Evolutionary conservation across 1,140 invertebrate genomes (phyloP).

Genomic region (Sarcophaga peregrina): DNA sequence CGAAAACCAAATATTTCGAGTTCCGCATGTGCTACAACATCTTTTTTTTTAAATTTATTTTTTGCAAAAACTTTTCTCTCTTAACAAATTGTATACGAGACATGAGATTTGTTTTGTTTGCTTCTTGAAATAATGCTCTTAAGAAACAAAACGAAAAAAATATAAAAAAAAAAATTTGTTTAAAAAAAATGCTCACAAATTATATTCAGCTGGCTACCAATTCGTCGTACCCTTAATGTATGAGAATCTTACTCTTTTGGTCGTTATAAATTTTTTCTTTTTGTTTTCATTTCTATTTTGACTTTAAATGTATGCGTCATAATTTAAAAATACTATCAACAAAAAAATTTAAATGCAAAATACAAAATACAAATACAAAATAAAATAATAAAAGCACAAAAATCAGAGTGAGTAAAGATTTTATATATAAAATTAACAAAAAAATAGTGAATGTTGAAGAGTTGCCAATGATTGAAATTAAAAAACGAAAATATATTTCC

Average conservation of each 20-base stretch:
- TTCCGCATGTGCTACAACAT: background rate
- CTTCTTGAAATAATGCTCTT: background rate
- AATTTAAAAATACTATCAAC: slow-evolving; percentile 46
- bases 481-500: too few relatives aligned
- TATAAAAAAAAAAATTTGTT: background rate
- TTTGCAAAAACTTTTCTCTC: background rate
- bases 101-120: background rate
- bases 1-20: background rate
- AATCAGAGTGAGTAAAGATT: background rate
- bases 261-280: background rate
- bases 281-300: slow-evolving; percentile 24
- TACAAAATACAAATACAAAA: background rate
- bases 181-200: background rate
- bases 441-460: background rate
- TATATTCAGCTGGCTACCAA: background rate
- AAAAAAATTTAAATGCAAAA: slow-evolving; percentile 21
- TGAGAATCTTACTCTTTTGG: background rate
- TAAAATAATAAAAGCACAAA: background rate
- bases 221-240: background rate
- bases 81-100: background rate
- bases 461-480: background rate
- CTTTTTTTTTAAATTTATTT: background rate
- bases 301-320: slow-evolving; percentile 43
- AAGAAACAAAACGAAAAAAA: background rate
- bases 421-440: background rate